phyloP scores from a whole-genome alignment of 2,113 vertebrate species.

The Sigmodon hispidus region DNA sequence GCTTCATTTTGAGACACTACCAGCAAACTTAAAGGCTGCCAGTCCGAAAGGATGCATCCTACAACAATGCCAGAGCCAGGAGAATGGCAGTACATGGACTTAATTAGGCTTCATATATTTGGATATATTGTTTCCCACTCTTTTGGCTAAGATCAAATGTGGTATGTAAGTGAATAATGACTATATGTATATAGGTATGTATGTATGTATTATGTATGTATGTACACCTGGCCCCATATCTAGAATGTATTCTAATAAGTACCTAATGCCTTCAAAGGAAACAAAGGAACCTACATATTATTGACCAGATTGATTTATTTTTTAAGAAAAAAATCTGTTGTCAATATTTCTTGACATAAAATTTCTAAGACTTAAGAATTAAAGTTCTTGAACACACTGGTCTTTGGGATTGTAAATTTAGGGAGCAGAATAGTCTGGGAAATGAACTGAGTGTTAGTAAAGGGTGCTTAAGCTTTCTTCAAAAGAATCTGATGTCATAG shows the following conservation, averaged over 20 bases:
- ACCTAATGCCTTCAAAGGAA: background rate
- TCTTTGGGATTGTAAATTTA: background rate
- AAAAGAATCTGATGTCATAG: background rate
- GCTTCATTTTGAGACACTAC: slow-evolving; percentile 87
- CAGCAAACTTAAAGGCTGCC: slow-evolving; percentile 87
- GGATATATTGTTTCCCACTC: background rate
- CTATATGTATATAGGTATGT: background rate
- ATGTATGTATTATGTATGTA: background rate
- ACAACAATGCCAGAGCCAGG: slow-evolving; percentile 80
- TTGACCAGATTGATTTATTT: background rate
- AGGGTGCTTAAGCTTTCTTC: background rate
- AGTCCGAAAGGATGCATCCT: slow-evolving; percentile 64
- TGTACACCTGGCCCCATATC: background rate
- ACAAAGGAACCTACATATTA: background rate
- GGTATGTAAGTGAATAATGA: background rate
- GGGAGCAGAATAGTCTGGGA: background rate
- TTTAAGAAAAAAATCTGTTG: background rate
- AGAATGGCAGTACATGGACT: slow-evolving; percentile 81
- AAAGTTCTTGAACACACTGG: background rate
- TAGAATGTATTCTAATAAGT: background rate
- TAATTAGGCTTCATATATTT: slow-evolving; percentile 79
- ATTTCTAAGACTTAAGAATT: slow-evolving; percentile 13
- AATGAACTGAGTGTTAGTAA: background rate
- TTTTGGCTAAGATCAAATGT: background rate
- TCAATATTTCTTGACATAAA: slow-evolving; percentile 32